These are phyloP conservation scores for Gorsachius magnificus DNA, from an alignment of 2,797 vertebrate species.

Conservation along the genomic window DNA sequence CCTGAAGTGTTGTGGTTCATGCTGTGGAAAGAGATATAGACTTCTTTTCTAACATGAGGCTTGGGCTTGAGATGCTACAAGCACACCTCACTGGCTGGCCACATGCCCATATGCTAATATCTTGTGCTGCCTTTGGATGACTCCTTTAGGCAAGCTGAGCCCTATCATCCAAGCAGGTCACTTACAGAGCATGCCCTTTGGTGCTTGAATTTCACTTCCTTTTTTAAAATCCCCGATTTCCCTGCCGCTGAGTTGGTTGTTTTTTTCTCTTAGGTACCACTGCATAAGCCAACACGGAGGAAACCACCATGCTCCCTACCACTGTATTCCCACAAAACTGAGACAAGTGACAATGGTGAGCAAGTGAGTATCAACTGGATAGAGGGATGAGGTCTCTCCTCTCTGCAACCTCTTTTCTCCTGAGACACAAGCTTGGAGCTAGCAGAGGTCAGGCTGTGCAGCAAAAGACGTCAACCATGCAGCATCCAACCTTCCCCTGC, in stretches of 20 bases:
- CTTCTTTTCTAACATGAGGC: not conserved
- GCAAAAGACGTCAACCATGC: not conserved
- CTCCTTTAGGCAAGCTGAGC: not conserved
- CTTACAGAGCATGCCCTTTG: not conserved
- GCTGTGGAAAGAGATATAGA: not conserved
- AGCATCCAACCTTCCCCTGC: not conserved
- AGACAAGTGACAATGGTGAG: conserved; percentile 75
- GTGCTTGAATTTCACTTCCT: conserved; percentile 27
- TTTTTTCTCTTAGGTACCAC: conserved; percentile 73
- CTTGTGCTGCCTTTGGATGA: not conserved
- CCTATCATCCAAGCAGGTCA: not conserved
- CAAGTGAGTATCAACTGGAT: conserved; percentile 71
- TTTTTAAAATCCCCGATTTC: not conserved
- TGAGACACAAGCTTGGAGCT: not conserved
- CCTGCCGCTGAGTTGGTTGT: conserved; percentile 37
- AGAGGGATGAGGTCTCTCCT: not conserved
- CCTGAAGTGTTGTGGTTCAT: not conserved
- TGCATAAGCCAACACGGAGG: conserved; percentile 75
- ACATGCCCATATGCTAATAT: not conserved
- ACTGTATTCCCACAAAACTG: conserved; percentile 69
- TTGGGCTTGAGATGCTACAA: not conserved
- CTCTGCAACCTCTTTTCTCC: not conserved
- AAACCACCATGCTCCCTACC: conserved; percentile 82
- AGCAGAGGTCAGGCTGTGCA: not conserved
- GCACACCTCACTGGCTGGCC: not conserved